Conservation (phyloP, 92 coral and sea anemone species). For the Paragorgia papillata region DNA sequence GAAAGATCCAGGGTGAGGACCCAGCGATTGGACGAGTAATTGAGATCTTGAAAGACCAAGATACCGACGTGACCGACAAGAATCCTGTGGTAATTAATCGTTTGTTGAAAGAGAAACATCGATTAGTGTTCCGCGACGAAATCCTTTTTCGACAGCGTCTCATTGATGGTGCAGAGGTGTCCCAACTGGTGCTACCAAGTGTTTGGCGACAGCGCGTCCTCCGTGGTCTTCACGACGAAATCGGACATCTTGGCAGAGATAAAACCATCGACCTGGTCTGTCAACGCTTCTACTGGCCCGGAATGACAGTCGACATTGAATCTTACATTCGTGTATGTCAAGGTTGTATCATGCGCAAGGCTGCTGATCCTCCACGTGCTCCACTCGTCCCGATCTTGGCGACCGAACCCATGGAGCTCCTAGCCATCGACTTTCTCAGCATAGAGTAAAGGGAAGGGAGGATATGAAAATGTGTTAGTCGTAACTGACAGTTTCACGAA, state of each 20-base stretch:
- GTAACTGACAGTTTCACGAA: constrained; percentile 57
- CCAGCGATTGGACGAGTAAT: constrained; percentile 36
- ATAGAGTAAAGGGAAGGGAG: constrained; percentile 51
- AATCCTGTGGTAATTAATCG: too few relatives aligned
- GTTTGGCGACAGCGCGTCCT: constrained; percentile 33
- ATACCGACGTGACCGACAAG: neutral
- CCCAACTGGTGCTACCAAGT: constrained; percentile 37
- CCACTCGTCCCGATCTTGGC: constrained; percentile 45
- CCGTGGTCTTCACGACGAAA: constrained; percentile 51
- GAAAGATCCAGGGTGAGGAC: constrained; percentile 26
- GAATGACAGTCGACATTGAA: constrained; percentile 44
- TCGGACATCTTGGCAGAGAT: constrained; percentile 51
- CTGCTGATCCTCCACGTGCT: constrained; percentile 63
- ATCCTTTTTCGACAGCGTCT: constrained; percentile 38
- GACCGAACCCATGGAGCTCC: constrained; percentile 33
- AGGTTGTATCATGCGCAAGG: constrained; percentile 56
- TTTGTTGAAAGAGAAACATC: constrained; percentile 23
- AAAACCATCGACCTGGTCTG: too few relatives aligned
- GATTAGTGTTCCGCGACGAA: constrained; percentile 28
- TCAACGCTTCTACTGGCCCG: constrained; percentile 57
- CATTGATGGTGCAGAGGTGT: constrained; percentile 21
- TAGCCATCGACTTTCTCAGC: constrained; percentile 53
- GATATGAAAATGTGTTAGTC: constrained; percentile 46
- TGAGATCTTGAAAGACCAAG: constrained; percentile 8
- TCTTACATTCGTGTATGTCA: constrained; percentile 42